These are phyloP conservation scores for Orycteropus afer DNA, from an alignment of 2,113 vertebrate species.

Conservation along the genomic window DNA sequence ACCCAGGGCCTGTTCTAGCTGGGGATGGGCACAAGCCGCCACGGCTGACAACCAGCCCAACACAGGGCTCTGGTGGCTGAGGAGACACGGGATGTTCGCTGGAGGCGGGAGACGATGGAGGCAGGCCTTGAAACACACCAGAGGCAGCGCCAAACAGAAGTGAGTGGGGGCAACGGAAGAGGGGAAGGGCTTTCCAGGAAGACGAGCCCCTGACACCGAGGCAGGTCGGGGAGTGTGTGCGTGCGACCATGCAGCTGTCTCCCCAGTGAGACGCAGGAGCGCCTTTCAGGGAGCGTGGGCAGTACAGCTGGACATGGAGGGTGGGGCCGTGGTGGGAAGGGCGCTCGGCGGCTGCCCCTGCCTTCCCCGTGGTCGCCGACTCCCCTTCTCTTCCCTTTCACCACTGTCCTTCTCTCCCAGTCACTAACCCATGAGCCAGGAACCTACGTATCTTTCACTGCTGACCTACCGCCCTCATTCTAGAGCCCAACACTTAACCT, in stretches of 20 bases:
- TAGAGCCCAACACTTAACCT: neutral
- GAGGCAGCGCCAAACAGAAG: neutral
- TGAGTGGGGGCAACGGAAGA: neutral
- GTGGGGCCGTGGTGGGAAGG: neutral
- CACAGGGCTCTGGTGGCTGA: neutral
- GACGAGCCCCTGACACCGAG: too few species aligned
- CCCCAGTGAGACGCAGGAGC: neutral
- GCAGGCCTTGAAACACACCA: neutral
- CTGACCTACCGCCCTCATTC: neutral
- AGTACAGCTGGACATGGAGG: neutral
- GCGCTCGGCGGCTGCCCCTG: neutral
- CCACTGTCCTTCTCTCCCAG: neutral
- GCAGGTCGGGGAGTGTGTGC: fast-evolving
- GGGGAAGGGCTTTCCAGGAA: neutral
- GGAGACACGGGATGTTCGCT: neutral
- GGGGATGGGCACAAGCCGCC: neutral
- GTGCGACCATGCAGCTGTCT: neutral
- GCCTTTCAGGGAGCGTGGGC: fast-evolving
- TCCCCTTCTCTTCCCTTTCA: neutral
- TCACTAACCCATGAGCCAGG: neutral
- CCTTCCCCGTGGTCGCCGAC: fast-evolving
- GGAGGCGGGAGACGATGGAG: neutral
- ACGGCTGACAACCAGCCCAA: too few species aligned
- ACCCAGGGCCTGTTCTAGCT: neutral
- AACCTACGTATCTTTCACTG: neutral